Evolutionary conservation across 2,888 invertebrate species (phyloP).

Genomic region (Polydrusus pterygomalis): DNA sequence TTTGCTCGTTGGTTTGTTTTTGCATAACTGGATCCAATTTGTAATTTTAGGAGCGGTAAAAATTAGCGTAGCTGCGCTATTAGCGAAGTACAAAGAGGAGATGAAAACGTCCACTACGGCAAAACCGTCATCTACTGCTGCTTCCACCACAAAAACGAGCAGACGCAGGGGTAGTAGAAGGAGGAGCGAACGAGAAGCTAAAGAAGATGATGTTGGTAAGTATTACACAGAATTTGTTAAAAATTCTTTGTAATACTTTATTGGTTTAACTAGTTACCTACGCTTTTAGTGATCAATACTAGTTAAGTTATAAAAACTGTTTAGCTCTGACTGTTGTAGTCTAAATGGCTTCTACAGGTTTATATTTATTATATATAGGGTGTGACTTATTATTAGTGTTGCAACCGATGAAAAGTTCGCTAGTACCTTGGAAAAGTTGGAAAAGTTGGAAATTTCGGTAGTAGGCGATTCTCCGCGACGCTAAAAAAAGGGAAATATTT

Average conservation of each 20-base stretch:
- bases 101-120: constrained; percentile 68
- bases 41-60: constrained; percentile 64
- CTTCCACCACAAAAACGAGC: constrained; percentile 47
- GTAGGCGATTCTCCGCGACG: no score
- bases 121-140: constrained; percentile 59
- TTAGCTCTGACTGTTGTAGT: no score
- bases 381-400: no score
- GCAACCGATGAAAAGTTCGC: no score
- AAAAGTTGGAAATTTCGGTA: no score
- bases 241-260: constrained; percentile 2
- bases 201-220: constrained; percentile 55
- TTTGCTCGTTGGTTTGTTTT: not conserved
- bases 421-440: no score
- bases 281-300: no score
- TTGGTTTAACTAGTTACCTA: no score
- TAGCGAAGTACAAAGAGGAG: constrained; percentile 66
- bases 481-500: no score
- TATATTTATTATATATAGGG: no score
- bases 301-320: no score
- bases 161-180: constrained; percentile 50
- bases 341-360: no score
- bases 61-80: constrained; percentile 63
- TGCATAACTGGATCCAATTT: not conserved
- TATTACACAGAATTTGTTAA: not conserved
- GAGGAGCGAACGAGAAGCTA: constrained; percentile 57